A percentile compares a stretch with the other conserved stretches of the same genome.
Evolutionary conservation across 2,113 vertebrate species (phyloP).

Genomic region (Syrrhaptes paradoxus): DNA sequence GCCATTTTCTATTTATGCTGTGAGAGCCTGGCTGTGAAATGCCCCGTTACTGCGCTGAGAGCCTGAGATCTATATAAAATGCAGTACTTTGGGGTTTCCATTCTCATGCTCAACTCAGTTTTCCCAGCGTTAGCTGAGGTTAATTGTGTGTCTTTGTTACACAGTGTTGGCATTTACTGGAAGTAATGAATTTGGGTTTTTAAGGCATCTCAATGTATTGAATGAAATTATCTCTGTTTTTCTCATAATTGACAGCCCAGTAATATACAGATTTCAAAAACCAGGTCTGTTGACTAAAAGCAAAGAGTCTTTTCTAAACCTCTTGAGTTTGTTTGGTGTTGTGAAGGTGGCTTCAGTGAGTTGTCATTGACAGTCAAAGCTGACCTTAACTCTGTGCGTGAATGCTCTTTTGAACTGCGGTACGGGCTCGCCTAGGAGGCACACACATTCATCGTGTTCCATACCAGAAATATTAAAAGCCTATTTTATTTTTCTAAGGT

Average conservation of each 20-base stretch:
- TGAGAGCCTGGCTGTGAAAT: background rate
- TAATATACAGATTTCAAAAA: background rate
- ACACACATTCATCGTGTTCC: background rate
- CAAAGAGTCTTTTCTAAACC: background rate
- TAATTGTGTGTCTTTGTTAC: background rate
- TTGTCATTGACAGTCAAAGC: background rate
- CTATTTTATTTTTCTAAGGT: background rate
- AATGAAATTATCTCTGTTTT: background rate
- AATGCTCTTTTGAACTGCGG: background rate
- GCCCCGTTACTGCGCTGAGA: background rate
- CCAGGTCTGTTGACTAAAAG: background rate
- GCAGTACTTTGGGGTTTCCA: accelerated
- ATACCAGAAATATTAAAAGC: background rate
- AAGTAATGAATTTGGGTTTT: background rate
- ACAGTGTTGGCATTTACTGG: no score
- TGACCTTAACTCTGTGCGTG: background rate
- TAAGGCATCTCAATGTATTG: background rate
- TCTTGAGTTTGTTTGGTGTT: background rate
- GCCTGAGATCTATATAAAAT: background rate
- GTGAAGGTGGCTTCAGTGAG: background rate
- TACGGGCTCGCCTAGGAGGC: background rate
- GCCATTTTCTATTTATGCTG: background rate
- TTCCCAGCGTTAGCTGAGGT: background rate
- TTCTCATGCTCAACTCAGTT: background rate
- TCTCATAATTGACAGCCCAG: background rate